A percentile compares a stretch with the other conserved stretches of the same genome.
phyloP scores from a whole-genome alignment of 2,888 invertebrate species.

The Thymelicus sylvestris region DNA sequence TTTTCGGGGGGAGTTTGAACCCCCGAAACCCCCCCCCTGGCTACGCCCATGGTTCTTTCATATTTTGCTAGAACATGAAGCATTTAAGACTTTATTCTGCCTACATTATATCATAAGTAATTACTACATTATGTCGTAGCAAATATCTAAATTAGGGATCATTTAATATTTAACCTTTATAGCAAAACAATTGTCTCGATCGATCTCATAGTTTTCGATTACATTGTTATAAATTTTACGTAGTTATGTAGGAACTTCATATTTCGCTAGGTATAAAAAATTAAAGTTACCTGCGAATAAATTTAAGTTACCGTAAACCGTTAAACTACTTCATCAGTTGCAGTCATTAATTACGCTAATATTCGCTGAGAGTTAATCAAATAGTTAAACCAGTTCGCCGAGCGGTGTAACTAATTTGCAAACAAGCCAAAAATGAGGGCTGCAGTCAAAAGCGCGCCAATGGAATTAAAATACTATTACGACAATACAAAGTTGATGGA shows the following conservation, averaged over 20 bases:
- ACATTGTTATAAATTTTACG: no score
- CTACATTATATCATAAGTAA: no score
- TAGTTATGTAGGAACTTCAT: no score
- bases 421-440: constrained; percentile 69
- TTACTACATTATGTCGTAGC: no score
- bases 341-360: constrained; percentile 26
- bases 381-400: constrained; percentile 39
- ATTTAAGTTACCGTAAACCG: constrained; percentile 13
- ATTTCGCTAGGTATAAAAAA: no score
- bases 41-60: no score
- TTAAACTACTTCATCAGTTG: constrained; percentile 1
- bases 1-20: no score
- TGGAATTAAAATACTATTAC: constrained; percentile 83
- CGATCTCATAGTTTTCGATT: no score
- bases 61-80: neutral
- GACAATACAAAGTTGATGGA: constrained; percentile 81
- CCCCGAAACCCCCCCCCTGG: no score
- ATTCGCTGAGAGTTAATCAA: constrained; percentile 32
- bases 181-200: neutral
- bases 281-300: neutral
- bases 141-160: no score
- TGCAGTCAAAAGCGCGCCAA: constrained; percentile 77
- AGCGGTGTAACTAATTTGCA: constrained; percentile 68
- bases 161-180: no score
- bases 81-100: neutral